Conservation (phyloP, 2,888 invertebrate genomes). For the Phyllotreta cruciferae region DNA sequence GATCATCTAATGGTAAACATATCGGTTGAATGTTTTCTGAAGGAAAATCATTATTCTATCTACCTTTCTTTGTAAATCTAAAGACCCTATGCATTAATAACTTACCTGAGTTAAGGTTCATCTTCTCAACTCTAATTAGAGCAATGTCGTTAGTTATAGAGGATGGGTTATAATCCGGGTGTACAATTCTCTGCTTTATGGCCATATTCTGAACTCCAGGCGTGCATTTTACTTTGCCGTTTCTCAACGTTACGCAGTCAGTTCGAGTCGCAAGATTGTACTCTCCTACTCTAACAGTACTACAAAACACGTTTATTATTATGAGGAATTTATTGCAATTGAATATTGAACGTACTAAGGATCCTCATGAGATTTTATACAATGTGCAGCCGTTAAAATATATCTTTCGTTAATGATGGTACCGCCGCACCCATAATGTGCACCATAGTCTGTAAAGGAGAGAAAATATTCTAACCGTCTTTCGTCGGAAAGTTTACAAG, state of each 20-base stretch:
- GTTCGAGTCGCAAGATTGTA: slow-evolving; percentile 61
- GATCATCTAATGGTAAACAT: slow-evolving; percentile 58
- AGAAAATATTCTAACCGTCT: neutral
- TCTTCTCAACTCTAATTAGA: slow-evolving; percentile 60
- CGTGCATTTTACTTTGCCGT: slow-evolving; percentile 55
- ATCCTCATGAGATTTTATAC: slow-evolving; percentile 56
- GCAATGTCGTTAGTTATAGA: slow-evolving; percentile 68
- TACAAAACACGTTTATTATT: slow-evolving; percentile 56
- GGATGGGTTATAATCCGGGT: slow-evolving; percentile 63
- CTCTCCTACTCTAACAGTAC: slow-evolving; percentile 70
- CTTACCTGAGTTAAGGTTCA: slow-evolving; percentile 56
- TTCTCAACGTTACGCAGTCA: slow-evolving; percentile 56
- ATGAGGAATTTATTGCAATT: neutral
- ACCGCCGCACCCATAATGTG: slow-evolving; percentile 60
- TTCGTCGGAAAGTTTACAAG: neutral
- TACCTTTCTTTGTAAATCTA: no score
- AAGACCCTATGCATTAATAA: neutral
- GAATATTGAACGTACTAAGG: slow-evolving; percentile 49
- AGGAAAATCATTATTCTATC: slow-evolving; percentile 38
- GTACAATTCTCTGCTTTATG: slow-evolving; percentile 62
- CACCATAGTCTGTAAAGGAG: slow-evolving; percentile 46
- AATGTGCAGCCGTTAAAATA: slow-evolving; percentile 68
- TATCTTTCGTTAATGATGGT: slow-evolving; percentile 64
- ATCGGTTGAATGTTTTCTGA: slow-evolving; percentile 59
- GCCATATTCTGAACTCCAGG: slow-evolving; percentile 63